Conservation (phyloP, 2,888 invertebrate species). For the Hemistola chrysoprasaria region DNA sequence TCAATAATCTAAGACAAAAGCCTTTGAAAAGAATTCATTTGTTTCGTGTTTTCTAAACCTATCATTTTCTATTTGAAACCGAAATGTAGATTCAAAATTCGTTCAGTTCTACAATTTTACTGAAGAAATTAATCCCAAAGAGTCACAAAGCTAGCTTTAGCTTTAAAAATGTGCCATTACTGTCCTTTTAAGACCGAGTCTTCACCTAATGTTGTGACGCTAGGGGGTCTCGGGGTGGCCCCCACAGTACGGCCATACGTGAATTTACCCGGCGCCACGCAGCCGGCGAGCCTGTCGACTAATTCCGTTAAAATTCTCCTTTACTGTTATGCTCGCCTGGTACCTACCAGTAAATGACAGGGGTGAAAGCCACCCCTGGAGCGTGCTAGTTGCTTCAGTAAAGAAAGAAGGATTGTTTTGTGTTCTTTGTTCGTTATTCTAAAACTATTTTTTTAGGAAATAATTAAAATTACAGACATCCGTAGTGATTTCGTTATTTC, state of each 20-base stretch:
- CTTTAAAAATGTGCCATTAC: slow-evolving; percentile 16
- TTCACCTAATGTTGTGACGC: slow-evolving; percentile 18
- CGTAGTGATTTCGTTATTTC: too few species aligned
- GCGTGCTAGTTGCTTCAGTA: slow-evolving; percentile 14
- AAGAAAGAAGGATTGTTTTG: too few species aligned
- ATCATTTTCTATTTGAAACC: too few species aligned
- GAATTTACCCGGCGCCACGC: slow-evolving; percentile 79
- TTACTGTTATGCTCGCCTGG: slow-evolving; percentile 70
- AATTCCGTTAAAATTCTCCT: slow-evolving; percentile 80
- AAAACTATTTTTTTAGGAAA: too few species aligned
- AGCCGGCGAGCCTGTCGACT: slow-evolving; percentile 68
- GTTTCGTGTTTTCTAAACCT: too few species aligned
- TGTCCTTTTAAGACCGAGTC: slow-evolving; percentile 18
- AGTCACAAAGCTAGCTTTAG: not conserved
- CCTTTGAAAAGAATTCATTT: too few species aligned
- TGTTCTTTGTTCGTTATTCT: too few species aligned
- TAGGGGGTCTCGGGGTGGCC: slow-evolving; percentile 19
- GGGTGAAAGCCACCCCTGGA: slow-evolving; percentile 40
- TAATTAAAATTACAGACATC: too few species aligned
- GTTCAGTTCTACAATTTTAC: too few species aligned
- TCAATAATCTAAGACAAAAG: too few species aligned
- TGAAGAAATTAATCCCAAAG: too few species aligned
- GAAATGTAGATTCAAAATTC: too few species aligned
- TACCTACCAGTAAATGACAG: slow-evolving; percentile 74
- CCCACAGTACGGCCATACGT: slow-evolving; percentile 57